Evolutionary conservation across 2,888 invertebrate genomes (phyloP), one percentile per base, ranked within the genome.

Genomic region (Papilio protenor): DNA sequence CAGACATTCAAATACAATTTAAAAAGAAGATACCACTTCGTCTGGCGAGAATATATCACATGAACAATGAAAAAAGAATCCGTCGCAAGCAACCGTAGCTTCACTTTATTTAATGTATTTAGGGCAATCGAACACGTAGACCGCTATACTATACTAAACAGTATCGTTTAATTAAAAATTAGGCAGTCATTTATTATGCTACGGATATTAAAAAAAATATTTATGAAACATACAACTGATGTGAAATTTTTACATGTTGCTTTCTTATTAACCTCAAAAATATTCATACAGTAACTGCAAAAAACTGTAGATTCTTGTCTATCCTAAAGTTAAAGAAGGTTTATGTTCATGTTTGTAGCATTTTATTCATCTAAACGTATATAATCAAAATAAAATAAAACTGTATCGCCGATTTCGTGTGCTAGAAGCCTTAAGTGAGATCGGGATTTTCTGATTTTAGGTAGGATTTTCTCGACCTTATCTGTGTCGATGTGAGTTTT

Each of bases 371-470:
- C 40, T 40, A 40, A 40, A 40, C 40, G 6, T 40, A 40, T 8
- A 40, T 8, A 40, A 8, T 40, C 16, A 57, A 1, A n/a, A 27
- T 61, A 66, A 33, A 55, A 33, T 21, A 33, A 23, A 59, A 18
- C 49, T 14, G 14, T 33, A 18, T 10, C n/a, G 0, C 47, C 59
- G 33, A 5, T 27, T 33, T 49, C 75, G 79, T 81, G 75, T 71
- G 69, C 21, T 73, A 79, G 74, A 21, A 76, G 79, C 90, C 89
- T 88, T 91, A 90, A 91, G 89, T 89, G 88, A 89, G 88, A 86
- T 85, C 83, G 84, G 87, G 90, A 89, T 91, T 89, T 89, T 87
- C 87, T 88, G 91, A 91, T 90, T 91, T 87, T 84, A 89, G 85
- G 86, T 84, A 80, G 89, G 89, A 88, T 90, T 91, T 89, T 87